phyloP scores from a whole-genome alignment of 2,113 vertebrate genomes.

The Cyprinodon variegatus region DNA sequence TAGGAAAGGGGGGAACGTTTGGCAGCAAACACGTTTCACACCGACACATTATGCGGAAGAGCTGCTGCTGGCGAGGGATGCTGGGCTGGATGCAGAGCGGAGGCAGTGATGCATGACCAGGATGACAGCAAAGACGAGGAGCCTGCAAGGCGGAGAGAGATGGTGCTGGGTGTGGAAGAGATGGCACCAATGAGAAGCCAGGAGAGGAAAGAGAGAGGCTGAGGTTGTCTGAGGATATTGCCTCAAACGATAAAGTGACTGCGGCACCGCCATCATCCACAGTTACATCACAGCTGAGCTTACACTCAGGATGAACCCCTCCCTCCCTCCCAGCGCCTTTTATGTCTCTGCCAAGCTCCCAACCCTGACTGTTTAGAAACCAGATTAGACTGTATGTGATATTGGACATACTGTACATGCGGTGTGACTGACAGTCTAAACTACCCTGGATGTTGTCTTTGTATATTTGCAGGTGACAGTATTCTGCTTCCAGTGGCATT shows the following conservation, averaged over 20 bases:
- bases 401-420: neutral
- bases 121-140: slow-evolving; percentile 42
- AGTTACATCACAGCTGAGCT: slow-evolving; percentile 67
- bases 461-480: neutral
- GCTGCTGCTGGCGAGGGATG: slow-evolving; percentile 35
- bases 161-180: slow-evolving; percentile 31
- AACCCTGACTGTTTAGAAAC: slow-evolving; percentile 14
- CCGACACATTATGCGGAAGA: slow-evolving; percentile 22
- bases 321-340: neutral
- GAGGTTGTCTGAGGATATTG: slow-evolving; percentile 76
- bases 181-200: slow-evolving; percentile 33
- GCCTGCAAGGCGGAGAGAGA: slow-evolving; percentile 12
- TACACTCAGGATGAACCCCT: slow-evolving; percentile 59
- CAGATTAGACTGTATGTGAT: slow-evolving; percentile 1
- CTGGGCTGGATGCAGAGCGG: slow-evolving; percentile 28
- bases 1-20: slow-evolving; percentile 27
- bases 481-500: neutral
- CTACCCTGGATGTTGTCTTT: neutral
- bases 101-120: slow-evolving; percentile 49
- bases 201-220: slow-evolving; percentile 8
- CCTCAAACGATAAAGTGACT: slow-evolving; percentile 64
- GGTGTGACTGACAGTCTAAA: neutral
- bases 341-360: slow-evolving; percentile 38
- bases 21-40: slow-evolving; percentile 17
- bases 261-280: slow-evolving; percentile 61